Percentiles rank a stretch among this genome's conserved stretches.
These are phyloP conservation scores for Lamprotornis superbus DNA, from an alignment of 2,113 vertebrate species.

Conservation along the genomic window DNA sequence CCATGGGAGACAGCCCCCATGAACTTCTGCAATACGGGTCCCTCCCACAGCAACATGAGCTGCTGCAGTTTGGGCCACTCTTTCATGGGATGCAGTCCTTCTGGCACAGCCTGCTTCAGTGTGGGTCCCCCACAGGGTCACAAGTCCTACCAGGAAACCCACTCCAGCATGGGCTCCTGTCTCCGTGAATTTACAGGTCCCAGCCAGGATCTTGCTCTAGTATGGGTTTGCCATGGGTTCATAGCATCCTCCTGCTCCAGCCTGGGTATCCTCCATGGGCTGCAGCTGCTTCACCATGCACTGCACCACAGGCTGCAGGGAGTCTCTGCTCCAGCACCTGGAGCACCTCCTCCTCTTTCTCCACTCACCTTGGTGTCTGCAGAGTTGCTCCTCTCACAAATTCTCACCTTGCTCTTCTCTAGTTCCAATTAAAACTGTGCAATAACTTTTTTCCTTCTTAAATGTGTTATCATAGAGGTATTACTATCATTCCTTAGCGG, in stretches of 20 bases:
- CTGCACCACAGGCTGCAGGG: neutral
- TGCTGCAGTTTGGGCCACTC: neutral
- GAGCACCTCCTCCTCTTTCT: neutral
- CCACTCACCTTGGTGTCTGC: neutral
- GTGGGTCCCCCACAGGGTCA: neutral
- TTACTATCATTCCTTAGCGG: neutral
- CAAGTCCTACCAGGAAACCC: neutral
- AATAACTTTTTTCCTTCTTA: neutral
- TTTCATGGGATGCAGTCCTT: neutral
- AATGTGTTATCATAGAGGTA: too few species aligned
- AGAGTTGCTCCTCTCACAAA: neutral
- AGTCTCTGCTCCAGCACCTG: accelerated
- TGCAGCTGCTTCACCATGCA: neutral
- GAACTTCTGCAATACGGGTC: neutral
- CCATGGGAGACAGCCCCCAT: neutral
- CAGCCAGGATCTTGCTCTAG: neutral
- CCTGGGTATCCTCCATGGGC: neutral
- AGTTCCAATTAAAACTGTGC: neutral
- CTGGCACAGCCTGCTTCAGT: neutral
- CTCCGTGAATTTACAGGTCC: neutral
- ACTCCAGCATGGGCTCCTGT: accelerated
- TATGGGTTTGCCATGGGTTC: neutral
- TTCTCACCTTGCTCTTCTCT: neutral
- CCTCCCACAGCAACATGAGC: neutral
- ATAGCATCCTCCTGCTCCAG: neutral